Conservation (phyloP, 2,797 vertebrate genomes). For the Pygocentrus nattereri region DNA sequence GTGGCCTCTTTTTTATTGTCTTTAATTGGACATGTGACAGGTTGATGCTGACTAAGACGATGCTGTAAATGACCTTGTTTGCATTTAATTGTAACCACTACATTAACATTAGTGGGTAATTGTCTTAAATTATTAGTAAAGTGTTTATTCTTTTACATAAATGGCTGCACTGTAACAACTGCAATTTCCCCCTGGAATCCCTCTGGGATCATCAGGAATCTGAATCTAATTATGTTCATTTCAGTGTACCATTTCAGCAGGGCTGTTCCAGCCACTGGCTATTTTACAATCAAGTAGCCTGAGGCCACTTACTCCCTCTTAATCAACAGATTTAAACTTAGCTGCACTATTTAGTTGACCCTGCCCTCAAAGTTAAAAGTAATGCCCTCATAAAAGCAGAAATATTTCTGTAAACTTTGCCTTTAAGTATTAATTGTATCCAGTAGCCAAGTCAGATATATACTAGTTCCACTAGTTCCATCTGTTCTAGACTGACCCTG, state of each 20-base stretch:
- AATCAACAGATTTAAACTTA: not conserved
- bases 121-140: no score
- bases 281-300: not conserved
- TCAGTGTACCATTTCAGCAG: not conserved
- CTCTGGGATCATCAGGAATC: no score
- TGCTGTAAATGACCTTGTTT: not conserved
- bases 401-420: not conserved
- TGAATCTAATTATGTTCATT: not conserved
- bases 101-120: not conserved
- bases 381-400: not conserved
- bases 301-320: not conserved
- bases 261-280: not conserved
- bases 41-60: not conserved
- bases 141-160: no score
- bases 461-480: not conserved
- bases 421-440: not conserved
- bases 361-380: not conserved
- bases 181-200: no score
- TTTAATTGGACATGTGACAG: no score
- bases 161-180: no score
- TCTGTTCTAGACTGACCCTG: no score
- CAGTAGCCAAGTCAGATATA: not conserved
- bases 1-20: no score
- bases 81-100: not conserved
- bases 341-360: not conserved